Conservation (phyloP, 1,140 invertebrate genomes). For the Doryteuthis pealeii region DNA sequence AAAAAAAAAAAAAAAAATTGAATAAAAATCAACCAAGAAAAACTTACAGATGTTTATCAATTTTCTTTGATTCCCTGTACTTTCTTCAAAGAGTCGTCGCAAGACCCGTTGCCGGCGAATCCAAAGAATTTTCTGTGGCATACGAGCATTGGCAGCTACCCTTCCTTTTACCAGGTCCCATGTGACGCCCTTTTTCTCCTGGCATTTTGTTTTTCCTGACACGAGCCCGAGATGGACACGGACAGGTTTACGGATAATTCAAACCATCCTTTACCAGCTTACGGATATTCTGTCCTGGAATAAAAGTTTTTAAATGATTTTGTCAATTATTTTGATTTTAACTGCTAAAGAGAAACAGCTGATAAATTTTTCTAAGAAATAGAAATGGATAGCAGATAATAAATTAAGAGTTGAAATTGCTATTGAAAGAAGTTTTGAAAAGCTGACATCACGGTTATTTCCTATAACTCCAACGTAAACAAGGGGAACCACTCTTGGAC, state of each 20-base stretch:
- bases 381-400: not conserved
- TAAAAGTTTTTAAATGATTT: no score
- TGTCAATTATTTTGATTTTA: no score
- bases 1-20: no score
- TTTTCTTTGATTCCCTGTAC: conserved; percentile 98
- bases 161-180: conserved; percentile 97
- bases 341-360: not conserved
- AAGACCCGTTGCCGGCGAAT: conserved; percentile 96
- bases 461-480: no score
- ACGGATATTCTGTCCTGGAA: conserved; percentile 94
- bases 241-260: conserved; percentile 98
- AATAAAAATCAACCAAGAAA: no score
- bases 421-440: no score
- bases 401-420: not conserved
- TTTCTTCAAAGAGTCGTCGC: conserved; percentile 90
- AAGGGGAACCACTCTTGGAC: no score
- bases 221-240: conserved; percentile 96
- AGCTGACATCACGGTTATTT: no score
- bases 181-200: conserved; percentile 89
- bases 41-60: conserved; percentile 87
- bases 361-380: conserved; percentile 6
- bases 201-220: conserved; percentile 95
- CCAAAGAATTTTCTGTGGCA: conserved; percentile 98
- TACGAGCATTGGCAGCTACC: conserved; percentile 97
- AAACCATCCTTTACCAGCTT: conserved; percentile 99